Evolutionary conservation across 2,888 invertebrate species (phyloP).

Genomic region (Liopterus haemorrhoidalis): DNA sequence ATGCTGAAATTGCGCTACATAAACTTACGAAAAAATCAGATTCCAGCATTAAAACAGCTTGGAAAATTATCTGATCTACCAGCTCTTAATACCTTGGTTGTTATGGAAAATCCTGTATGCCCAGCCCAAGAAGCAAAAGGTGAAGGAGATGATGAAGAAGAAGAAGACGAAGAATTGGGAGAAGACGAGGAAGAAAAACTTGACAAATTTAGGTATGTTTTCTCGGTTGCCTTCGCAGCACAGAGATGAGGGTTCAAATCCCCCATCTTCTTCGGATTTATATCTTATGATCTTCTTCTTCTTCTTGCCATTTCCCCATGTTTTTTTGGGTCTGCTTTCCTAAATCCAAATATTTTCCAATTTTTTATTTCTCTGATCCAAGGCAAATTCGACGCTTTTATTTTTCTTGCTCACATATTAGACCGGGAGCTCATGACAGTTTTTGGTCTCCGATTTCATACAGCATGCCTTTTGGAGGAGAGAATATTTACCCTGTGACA

Average conservation of each 20-base stretch:
- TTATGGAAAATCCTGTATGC: slow-evolving; percentile 51
- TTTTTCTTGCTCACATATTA: too few species aligned
- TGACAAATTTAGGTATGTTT: slow-evolving; percentile 36
- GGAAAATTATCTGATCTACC: slow-evolving; percentile 50
- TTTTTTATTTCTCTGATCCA: not conserved
- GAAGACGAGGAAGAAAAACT: slow-evolving; percentile 44
- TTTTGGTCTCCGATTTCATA: too few species aligned
- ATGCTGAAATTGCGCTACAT: slow-evolving; percentile 50
- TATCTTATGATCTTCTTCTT: not conserved
- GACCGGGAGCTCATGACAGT: too few species aligned
- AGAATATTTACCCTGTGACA: too few species aligned
- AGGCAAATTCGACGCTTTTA: too few species aligned
- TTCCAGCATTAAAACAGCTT: slow-evolving; percentile 50
- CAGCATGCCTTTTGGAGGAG: too few species aligned
- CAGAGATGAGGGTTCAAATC: slow-evolving; percentile 4
- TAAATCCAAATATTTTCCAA: too few species aligned
- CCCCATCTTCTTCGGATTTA: not conserved
- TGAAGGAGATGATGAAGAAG: slow-evolving; percentile 28
- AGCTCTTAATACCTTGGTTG: slow-evolving; percentile 48
- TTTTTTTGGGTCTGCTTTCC: too few species aligned
- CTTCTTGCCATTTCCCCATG: too few species aligned
- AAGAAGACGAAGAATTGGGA: slow-evolving; percentile 29
- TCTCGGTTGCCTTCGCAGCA: slow-evolving; percentile 16
- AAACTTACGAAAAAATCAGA: slow-evolving; percentile 53
- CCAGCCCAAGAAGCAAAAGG: slow-evolving; percentile 26